Percentiles rank a stretch among this genome's conserved stretches.
phyloP scores from a whole-genome alignment of 2,888 invertebrate genomes.

The Drosophila lutescens region DNA sequence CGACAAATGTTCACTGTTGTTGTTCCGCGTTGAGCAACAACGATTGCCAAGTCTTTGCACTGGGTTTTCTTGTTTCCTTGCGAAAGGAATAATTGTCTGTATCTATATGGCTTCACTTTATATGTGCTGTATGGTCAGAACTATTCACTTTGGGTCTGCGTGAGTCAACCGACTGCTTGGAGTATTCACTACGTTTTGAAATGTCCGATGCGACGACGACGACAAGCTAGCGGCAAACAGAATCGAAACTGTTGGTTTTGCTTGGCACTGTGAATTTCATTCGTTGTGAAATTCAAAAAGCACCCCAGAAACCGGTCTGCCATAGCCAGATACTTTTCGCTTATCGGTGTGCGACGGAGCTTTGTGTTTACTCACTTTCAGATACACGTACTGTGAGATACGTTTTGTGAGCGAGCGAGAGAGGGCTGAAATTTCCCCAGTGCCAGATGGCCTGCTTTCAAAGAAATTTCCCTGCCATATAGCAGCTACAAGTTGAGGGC shows the following conservation, averaged over 20 bases:
- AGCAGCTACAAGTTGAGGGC: constrained; percentile 32
- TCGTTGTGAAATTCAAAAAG: constrained; percentile 82
- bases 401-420: constrained; percentile 22
- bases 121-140: not conserved
- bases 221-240: constrained; percentile 34
- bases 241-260: constrained; percentile 31
- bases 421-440: constrained; percentile 5
- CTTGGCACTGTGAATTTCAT: constrained; percentile 67
- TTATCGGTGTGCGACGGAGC: constrained; percentile 32
- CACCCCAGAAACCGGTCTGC: constrained; percentile 64
- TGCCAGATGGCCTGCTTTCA: constrained; percentile 20
- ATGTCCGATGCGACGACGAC: not conserved
- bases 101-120: constrained; percentile 36
- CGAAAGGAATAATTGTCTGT: constrained; percentile 19
- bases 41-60: constrained; percentile 19
- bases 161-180: constrained; percentile 64
- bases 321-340: constrained; percentile 56
- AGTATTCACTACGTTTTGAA: constrained; percentile 60
- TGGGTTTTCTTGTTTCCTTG: constrained; percentile 49
- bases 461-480: constrained; percentile 29
- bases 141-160: constrained; percentile 48
- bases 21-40: constrained; percentile 61
- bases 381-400: constrained; percentile 21
- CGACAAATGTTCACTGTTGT: constrained; percentile 52
- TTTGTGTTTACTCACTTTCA: constrained; percentile 29